Evolutionary conservation across 1,140 invertebrate genomes (phyloP), one percentile per base, ranked within the genome.

Genomic region (Rhagoletis zephyria): DNA sequence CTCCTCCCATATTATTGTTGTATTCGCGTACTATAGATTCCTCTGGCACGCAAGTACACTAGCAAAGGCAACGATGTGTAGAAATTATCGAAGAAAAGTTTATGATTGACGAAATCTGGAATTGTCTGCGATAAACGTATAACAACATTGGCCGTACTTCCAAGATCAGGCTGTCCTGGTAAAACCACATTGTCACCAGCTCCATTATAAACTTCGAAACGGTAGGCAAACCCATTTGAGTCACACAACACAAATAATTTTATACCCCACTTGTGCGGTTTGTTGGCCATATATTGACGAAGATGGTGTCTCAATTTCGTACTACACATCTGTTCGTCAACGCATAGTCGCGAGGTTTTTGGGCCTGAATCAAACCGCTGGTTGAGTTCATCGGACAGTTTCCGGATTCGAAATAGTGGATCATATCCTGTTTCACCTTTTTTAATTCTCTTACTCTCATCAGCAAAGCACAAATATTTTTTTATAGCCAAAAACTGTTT

Each of bases 171-270:
- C 63, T 51, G n/a, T 19, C 40, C 63, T 14, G 85, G 16, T 51
- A 88, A 85, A 70, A 88, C 42, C 45, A 48, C 40, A 56, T 89
- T 89, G 63, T 87, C 89, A 40, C 87, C 87, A 74, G 74, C 87
- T 81, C 90, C 90, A 51, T 87, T 88, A 87, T 90, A 93, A 12
- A 93, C 86, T 85, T 92, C 90, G 89, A 92, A 40, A 63, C 12
- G 61, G 14, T 14, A 63, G 9, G 61, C 9, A n/a, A 6, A 42
- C 40, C 63, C 63, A 67, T 65, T 67, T 42, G 61, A 40, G 30
- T 45, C 42, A 87, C 63, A 65, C 14, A 64, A 30, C 14, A 60
- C 19, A 45, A 67, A 87, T 65, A 61, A 65, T 87, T 60, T 14
- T n/a, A n/a, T n/a, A n/a, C n/a, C n/a, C n/a, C n/a, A n/a, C n/a